Base-by-base conservation (phyloP, 2,797 vertebrate genomes). In the Leuciscus waleckii region DNA sequence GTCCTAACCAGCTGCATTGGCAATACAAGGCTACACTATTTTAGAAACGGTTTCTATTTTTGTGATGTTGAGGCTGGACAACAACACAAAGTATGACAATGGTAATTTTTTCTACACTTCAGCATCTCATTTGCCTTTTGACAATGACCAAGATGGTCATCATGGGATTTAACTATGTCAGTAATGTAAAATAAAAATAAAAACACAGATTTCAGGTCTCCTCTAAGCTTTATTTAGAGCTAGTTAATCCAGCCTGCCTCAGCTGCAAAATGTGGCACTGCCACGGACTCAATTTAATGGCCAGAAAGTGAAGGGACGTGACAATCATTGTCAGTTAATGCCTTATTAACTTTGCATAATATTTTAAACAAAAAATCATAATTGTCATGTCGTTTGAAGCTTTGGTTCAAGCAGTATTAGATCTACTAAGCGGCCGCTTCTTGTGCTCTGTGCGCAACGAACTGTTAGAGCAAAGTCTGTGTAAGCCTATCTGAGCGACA, bases 141-240 rank as follows among this genome's bases (percentile, higher is more conserved):
- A 37, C 35, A 56, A 29, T 54, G 17, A 32, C 19, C 39, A 61
- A 78, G 10, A 54, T 21, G 19, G 41, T 82, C 68, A 61, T 67
- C 35, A 41, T 13, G 70, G 16, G 14, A 41, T 26, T 63, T 23
- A 61, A 82, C 69, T 35, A 41, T 43, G 69, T 74, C 29, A 49
- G 7, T 49, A 63, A 82, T 43, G 17, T 23, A 61, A 74, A 82
- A 73, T 49, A 2, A 63, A 32, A 65, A 65, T 1, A 29, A 65
- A 14, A 32, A 32, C 5, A 63, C 26, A 65, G 21, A 83, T 46
- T 37, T 14, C n/a, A 7, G 26, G 32, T 65, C 41, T 83, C 23
- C 56, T 65, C 14, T 11, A 65, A 75, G 41, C 56, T 49, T 65
- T 49, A 83, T 65, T 83, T 75, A 82, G 19, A 82, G 56, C 32